Base-by-base conservation (phyloP, 2,113 vertebrate genomes). In the Sylvicapra grimmia region DNA sequence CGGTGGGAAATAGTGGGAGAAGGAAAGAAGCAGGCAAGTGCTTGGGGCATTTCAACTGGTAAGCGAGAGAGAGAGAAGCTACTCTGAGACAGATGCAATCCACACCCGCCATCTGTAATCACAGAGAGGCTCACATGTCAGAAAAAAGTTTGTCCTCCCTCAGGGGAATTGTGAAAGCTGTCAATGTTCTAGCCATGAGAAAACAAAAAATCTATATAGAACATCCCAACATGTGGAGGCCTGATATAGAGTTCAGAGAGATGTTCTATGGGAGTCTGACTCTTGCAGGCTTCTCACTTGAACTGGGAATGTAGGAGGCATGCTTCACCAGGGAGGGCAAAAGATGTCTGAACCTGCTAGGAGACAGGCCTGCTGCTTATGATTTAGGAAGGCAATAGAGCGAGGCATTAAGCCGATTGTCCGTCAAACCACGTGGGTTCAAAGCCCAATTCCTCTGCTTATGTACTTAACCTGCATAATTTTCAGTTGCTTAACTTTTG, bases 41-140 rank as follows among this genome's bases (percentile, higher is more conserved):
- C 98, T 98, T 89, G 97, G 98, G 98, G 99, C 98, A 87, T 87
- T 98, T 98, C 98, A 98, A 96, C 97, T 98, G 98, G 89, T 96
- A 95, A 97, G 90, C 84, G 90, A 97, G 79, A 56, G 68, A 47
- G 84, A 80, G 86, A 10, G 65, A 83, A 98, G 75, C 85, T 13
- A 94, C 93, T 96, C 96, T 93, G 53, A 98, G 97, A 97, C 97
- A 98, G 97, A 98, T 98, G 96, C 97, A 97, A 59, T 95, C 98
- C 96, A 98, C 98, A 98, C 98, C 98, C 98, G 98, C 97, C 93
- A 93, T 97, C 98, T 97, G 89, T 95, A 98, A 97, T 98, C 95
- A 93, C 90, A 87, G 92, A 92, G 59, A 77, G 72, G 90, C 97
- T 98, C 98, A 97, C 97, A 97, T 97, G 98, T 98, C 98, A 99